These are phyloP conservation scores for Dromaius novaehollandiae DNA, from an alignment of 2,113 vertebrate genomes.

Conservation along the genomic window DNA sequence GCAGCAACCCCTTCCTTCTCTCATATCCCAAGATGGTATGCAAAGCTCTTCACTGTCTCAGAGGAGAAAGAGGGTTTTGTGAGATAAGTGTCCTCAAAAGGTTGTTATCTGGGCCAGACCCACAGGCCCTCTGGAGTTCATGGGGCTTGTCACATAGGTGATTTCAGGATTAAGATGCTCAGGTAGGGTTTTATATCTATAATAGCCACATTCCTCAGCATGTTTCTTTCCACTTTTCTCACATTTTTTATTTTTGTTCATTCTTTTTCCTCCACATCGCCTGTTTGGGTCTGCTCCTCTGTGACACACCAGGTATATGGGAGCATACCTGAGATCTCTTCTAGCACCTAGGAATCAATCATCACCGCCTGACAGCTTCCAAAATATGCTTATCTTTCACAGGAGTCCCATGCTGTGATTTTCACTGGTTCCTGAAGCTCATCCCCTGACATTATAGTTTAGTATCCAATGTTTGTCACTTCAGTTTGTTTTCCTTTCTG, in stretches of 20 bases:
- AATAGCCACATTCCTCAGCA: rapidly evolving
- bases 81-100: background rate
- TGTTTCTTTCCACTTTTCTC: background rate
- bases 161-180: background rate
- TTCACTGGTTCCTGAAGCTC: background rate
- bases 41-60: background rate
- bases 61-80: background rate
- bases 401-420: rapidly evolving
- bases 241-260: background rate
- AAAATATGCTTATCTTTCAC: background rate
- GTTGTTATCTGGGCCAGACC: background rate
- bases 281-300: background rate
- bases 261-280: background rate
- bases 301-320: rapidly evolving
- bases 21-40: background rate
- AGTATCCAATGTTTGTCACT: background rate
- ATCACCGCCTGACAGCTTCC: background rate
- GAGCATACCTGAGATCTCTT: background rate
- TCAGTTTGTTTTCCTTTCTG: background rate
- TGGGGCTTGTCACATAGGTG: background rate
- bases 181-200: background rate
- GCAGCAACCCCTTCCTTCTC: background rate
- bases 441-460: background rate
- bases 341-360: background rate
- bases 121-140: background rate